Evolutionary conservation across 2,113 vertebrate species (phyloP).

Genomic region (Sigmodon hispidus): DNA sequence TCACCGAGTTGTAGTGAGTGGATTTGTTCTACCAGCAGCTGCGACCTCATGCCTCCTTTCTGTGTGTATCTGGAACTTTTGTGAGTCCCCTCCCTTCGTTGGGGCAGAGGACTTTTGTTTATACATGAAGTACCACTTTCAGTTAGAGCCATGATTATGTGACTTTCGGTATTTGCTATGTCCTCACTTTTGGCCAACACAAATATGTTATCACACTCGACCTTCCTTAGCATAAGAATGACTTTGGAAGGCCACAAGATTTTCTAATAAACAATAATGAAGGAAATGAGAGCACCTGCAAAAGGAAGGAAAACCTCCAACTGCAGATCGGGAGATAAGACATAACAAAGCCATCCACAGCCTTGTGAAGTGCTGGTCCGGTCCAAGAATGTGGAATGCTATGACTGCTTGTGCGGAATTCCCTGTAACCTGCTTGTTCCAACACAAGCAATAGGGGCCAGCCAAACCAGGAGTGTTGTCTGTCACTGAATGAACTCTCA

Average conservation of each 20-base stretch:
- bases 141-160: slow-evolving; percentile 72
- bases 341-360: slow-evolving; percentile 74
- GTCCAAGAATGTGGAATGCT: slow-evolving; percentile 73
- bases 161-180: slow-evolving; percentile 78
- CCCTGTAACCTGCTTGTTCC: slow-evolving; percentile 21
- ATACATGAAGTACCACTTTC: slow-evolving; percentile 65
- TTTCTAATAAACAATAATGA: slow-evolving; percentile 81
- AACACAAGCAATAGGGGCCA: not conserved
- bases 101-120: slow-evolving; percentile 69
- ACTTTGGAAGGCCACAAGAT: slow-evolving; percentile 76
- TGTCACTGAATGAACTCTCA: slow-evolving; percentile 13
- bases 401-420: slow-evolving; percentile 61
- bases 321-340: slow-evolving; percentile 77
- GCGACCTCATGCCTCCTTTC: not conserved
- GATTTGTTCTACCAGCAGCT: not conserved
- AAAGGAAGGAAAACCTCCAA: slow-evolving; percentile 76
- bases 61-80: slow-evolving; percentile 7
- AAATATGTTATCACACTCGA: slow-evolving; percentile 78
- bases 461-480: not conserved
- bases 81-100: not conserved
- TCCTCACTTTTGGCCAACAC: slow-evolving; percentile 77
- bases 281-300: slow-evolving; percentile 79
- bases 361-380: slow-evolving; percentile 51
- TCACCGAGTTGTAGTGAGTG: not conserved
- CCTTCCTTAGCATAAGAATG: slow-evolving; percentile 78